Evolutionary conservation across 2,113 vertebrate species (phyloP).

Genomic region (Tympanuchus pallidicinctus): DNA sequence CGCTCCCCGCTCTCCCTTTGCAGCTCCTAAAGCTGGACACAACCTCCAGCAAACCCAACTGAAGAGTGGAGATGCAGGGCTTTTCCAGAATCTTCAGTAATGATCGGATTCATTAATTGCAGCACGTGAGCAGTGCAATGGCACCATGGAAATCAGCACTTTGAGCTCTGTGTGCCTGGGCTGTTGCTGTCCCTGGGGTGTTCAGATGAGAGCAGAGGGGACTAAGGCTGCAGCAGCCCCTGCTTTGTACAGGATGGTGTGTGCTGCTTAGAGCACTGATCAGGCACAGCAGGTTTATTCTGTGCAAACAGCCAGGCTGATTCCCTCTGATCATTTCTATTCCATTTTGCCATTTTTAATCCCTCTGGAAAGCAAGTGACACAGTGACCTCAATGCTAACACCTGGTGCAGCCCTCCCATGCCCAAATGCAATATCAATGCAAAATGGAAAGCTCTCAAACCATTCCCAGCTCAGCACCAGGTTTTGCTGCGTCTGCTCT

Average conservation of each 20-base stretch:
- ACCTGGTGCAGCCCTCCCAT: background rate
- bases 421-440: background rate
- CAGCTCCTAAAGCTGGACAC: background rate
- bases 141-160: background rate
- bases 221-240: background rate
- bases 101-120: background rate
- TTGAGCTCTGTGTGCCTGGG: accelerated
- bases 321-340: background rate
- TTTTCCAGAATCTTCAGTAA: background rate
- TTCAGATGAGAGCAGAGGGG: background rate
- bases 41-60: background rate
- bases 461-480: background rate
- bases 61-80: background rate
- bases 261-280: background rate
- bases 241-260: accelerated
- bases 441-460: background rate
- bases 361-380: background rate
- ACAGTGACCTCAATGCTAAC: background rate
- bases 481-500: background rate
- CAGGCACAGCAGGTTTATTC: background rate
- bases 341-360: background rate
- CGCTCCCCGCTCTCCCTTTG: background rate
- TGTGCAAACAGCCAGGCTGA: background rate
- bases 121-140: accelerated
- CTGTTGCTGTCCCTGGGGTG: accelerated